Evolutionary conservation across 2,888 invertebrate species (phyloP).

Genomic region (Erebia palarica): DNA sequence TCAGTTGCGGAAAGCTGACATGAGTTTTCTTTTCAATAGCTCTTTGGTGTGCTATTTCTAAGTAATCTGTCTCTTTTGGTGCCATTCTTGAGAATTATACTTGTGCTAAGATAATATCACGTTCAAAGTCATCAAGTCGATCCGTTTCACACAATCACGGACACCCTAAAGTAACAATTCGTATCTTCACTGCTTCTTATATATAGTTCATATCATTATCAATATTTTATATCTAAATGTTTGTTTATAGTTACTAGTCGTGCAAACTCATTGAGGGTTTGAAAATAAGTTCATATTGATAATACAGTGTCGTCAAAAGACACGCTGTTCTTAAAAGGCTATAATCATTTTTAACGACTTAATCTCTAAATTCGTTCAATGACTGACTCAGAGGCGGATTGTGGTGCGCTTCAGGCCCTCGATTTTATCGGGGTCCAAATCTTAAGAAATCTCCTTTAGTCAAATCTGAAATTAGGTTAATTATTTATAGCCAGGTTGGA

Average conservation of each 20-base stretch:
- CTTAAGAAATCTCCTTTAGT: too few species aligned
- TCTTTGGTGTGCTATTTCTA: conserved; percentile 55
- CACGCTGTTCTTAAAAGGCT: background rate
- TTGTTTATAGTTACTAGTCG: background rate
- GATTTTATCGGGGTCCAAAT: too few species aligned
- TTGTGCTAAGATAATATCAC: background rate
- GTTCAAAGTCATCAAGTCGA: background rate
- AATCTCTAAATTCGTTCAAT: background rate
- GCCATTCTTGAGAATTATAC: conserved; percentile 48
- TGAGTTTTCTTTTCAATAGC: conserved; percentile 60
- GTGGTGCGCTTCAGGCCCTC: too few species aligned
- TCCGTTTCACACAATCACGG: background rate
- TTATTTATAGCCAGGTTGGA: too few species aligned
- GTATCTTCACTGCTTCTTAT: conserved; percentile 1
- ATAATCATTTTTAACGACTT: background rate
- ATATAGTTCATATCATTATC: conserved; percentile 8
- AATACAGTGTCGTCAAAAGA: background rate
- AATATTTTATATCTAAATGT: background rate
- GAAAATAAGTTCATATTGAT: background rate
- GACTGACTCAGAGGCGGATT: too few species aligned
- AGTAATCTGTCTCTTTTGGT: conserved; percentile 52
- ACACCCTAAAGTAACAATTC: background rate
- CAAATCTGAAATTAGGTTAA: too few species aligned
- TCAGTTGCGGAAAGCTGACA: conserved; percentile 75
- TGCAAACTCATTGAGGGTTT: background rate